Evolutionary conservation across 2,888 invertebrate genomes (phyloP), one percentile per base, ranked within the genome.

Genomic region (Nomada flava): DNA sequence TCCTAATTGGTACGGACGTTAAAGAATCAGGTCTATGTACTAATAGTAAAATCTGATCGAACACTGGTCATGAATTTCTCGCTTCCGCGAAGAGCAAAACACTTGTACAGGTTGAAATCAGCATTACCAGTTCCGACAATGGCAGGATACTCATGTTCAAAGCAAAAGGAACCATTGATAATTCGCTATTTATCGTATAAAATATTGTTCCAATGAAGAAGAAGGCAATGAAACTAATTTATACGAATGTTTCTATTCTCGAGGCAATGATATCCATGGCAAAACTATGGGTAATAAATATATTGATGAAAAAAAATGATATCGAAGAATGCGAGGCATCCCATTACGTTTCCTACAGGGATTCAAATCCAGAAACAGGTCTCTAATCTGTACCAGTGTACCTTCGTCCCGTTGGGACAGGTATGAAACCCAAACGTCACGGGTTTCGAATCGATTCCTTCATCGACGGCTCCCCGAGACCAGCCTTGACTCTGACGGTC

Each of bases 1-100:
- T 85, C 83, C 87, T 87, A 87, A 87, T 87, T 87, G 85, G 86
- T 82, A 83, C 78, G 76, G 83, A 86, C 76, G 81, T 80, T 78
- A 7, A 36, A 79, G 73, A 86, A 86, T 81, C 76, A 79, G 84
- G 77, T 81, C 63, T 76, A 68, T 68, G 50, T 36, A 36, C 7
- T 36, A 36, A 36, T 18, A 36, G 52, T 55, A 42, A 57, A 70
- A 85, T 82, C 68, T 78, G 84, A 82, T 85, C 75, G 74, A 29
- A 18, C 11, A 13, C n/a, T 74, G 62, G 71, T 69, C 79, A 73
- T 77, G 82, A 84, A 74, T 84, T 71, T 65, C 50, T 82, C 67
- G 59, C 23, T n/a, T 55, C 64, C 50, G 50, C 50, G 50, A 50
- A 5, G 7, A 50, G 36, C 7, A 7, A 36, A 7, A 36, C 36